Base-by-base conservation (phyloP, 2,888 invertebrate genomes). In the Campoplex capitator region DNA sequence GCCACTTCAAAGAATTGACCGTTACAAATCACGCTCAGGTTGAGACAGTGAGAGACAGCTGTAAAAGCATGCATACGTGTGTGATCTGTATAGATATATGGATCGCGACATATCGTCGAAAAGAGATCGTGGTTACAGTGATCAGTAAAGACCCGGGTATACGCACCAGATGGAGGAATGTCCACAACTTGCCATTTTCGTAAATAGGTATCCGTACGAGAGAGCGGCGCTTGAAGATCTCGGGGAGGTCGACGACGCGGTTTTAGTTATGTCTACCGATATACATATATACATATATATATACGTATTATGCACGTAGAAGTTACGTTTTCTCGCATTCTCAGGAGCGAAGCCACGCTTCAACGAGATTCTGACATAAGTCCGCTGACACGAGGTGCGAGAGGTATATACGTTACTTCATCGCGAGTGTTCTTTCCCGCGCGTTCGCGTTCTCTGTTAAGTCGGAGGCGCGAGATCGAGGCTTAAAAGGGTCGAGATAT, bases 401-500 rank as follows among this genome's bases (percentile, higher is more conserved):
- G 87, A 58, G 85, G 23, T 23, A 23, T 23, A 83, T 78, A 81
- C 58, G 91, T 93, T 93, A 91, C 92, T 92, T 92, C 92, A 93
- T 90, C 90, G 86, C 90, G 86, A 85, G 88, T 88, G 88, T 80
- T 76, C 84, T 67, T 70, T 76, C 28, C 62, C 65, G 67, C 58
- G 58, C 54, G 54, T 45, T 23, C 23, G 58, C 76, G 82, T 75
- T 77, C 51, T 70, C 83, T 38, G 42, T 32, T 28, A 76, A 83
- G 58, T 51, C 23, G 56, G 35, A 84, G 74, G 68, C 78, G 45
- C 75, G 78, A 73, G 67, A 74, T 67, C 78, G 82, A 88, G 84
- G 89, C 91, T 91, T 91, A 93, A 93, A 93, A 91, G 93, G 93
- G 88, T 88, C 89, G 91, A 92, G 92, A 91, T 93, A 93, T 93